These are phyloP conservation scores for Patella pellucida DNA, from an alignment of 2,888 invertebrate genomes.

Conservation along the genomic window DNA sequence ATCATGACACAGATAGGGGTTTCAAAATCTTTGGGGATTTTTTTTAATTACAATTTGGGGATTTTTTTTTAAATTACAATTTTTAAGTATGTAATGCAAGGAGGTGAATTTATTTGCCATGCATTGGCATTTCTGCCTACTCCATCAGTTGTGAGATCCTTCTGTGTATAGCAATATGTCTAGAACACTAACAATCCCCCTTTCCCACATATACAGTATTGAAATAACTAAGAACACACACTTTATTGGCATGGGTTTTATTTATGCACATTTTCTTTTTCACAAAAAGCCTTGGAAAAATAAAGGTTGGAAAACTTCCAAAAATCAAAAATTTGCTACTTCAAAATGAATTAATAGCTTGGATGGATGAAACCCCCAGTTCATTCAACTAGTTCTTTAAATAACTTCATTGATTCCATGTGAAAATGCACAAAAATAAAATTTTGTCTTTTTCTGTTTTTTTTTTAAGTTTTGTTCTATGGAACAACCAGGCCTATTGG, in stretches of 20 bases:
- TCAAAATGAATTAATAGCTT: constrained; percentile 19
- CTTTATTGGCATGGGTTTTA: constrained; percentile 22
- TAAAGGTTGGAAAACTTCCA: constrained; percentile 25
- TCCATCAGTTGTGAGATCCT: too few relatives aligned
- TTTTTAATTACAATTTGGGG: too few relatives aligned
- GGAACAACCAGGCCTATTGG: not conserved
- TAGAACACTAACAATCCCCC: not conserved
- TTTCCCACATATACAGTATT: too few relatives aligned
- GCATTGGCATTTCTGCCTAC: too few relatives aligned
- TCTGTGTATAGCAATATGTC: not conserved
- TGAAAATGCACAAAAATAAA: constrained; percentile 2
- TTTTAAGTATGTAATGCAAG: too few relatives aligned
- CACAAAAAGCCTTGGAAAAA: constrained; percentile 26
- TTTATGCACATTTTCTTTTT: constrained; percentile 26
- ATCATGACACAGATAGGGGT: too few relatives aligned
- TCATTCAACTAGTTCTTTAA: not conserved
- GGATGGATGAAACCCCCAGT: constrained; percentile 20
- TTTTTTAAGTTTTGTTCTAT: not conserved
- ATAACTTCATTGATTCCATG: not conserved
- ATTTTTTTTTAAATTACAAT: too few relatives aligned
- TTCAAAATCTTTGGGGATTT: too few relatives aligned
- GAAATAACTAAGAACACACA: too few relatives aligned
- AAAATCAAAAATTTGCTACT: constrained; percentile 21
- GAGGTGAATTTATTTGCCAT: too few relatives aligned
- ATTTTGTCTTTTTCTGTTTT: not conserved